Conservation (phyloP, 2,797 vertebrate species). For the Eulemur albifrons region DNA sequence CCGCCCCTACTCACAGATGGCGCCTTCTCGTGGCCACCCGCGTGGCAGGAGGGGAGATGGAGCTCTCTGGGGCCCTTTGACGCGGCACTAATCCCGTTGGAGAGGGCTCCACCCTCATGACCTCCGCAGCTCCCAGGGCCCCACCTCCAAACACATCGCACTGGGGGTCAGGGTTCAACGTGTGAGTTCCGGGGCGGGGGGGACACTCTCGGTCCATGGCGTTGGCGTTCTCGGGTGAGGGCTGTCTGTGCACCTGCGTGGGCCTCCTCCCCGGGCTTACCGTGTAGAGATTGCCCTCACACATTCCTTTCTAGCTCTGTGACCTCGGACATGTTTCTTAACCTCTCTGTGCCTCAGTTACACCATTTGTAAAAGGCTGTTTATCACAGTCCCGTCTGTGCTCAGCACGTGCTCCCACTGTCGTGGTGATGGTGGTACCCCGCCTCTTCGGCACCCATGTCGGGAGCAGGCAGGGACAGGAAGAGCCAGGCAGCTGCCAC, state of each 20-base stretch:
- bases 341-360: background rate
- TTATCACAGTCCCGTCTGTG: background rate
- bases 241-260: background rate
- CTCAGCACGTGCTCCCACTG: accelerated
- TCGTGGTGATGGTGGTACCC: no score
- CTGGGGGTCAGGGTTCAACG: background rate
- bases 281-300: accelerated
- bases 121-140: background rate
- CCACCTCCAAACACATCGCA: background rate
- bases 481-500: background rate
- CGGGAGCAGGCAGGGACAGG: accelerated
- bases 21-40: accelerated
- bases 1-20: accelerated
- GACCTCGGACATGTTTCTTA: background rate
- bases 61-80: background rate
- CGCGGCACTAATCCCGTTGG: no score
- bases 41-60: background rate
- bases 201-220: accelerated
- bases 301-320: background rate
- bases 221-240: background rate
- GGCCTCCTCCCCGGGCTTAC: accelerated
- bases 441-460: accelerated
- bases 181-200: background rate
- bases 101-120: no score
- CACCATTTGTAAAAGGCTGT: background rate